Evolutionary conservation across 2,797 vertebrate species (phyloP).

Genomic region (Pseudochaenichthys georgianus): DNA sequence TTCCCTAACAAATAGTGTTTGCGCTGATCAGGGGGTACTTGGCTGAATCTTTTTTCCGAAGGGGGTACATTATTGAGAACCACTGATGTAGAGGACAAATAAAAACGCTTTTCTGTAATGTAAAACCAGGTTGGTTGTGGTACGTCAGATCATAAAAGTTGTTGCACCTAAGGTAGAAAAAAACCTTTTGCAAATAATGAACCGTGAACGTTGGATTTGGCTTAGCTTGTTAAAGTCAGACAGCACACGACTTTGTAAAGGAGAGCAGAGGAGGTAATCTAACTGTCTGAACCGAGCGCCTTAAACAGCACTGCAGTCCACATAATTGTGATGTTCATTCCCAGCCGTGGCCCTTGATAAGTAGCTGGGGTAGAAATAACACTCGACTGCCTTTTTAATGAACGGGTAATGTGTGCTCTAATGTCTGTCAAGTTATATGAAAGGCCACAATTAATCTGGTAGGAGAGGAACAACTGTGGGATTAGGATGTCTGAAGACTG

Average conservation of each 20-base stretch:
- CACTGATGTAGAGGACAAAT: not conserved
- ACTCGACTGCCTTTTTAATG: conserved; percentile 34
- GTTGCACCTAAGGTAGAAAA: too few relatives aligned
- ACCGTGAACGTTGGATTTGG: too few relatives aligned
- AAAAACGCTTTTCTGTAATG: not conserved
- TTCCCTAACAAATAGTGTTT: too few relatives aligned
- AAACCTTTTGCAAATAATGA: too few relatives aligned
- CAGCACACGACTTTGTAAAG: not conserved
- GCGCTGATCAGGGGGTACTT: too few relatives aligned
- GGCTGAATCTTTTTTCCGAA: too few relatives aligned
- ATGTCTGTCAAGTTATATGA: conserved; percentile 44
- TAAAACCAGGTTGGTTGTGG: not conserved
- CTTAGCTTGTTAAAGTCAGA: not conserved
- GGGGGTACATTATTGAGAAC: too few relatives aligned
- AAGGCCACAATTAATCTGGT: conserved; percentile 58
- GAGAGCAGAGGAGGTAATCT: conserved; percentile 21
- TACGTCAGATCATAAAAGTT: too few relatives aligned
- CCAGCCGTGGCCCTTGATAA: conserved; percentile 30
- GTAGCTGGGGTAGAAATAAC: conserved; percentile 50
- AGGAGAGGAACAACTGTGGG: conserved; percentile 6
- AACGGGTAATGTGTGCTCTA: conserved; percentile 38
- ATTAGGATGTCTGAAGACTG: conserved; percentile 21
- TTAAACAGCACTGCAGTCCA: conserved; percentile 48
- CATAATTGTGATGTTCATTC: conserved; percentile 56
- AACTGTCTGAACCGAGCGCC: conserved; percentile 32